Conservation (phyloP, 92 coral and sea anemone genomes). For the Palythoa grandiflora region DNA sequence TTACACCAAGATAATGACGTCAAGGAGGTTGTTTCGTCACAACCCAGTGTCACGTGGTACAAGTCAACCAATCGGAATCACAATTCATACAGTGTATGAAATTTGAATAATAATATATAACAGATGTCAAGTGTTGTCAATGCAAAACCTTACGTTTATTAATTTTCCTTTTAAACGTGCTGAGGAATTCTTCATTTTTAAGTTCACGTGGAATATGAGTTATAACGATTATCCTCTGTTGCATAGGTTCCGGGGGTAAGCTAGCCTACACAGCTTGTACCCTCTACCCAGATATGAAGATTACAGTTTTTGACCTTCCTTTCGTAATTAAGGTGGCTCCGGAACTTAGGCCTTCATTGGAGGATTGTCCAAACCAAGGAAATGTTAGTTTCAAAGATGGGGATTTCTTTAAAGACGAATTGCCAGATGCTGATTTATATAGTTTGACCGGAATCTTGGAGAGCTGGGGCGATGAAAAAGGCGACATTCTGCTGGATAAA, state of each 20-base stretch:
- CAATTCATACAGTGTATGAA: too few relatives aligned
- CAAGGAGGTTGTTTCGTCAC: too few relatives aligned
- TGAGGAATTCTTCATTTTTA: too few relatives aligned
- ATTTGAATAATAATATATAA: too few relatives aligned
- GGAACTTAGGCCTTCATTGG: conserved; percentile 62
- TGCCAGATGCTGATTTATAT: conserved; percentile 83
- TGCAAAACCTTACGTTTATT: too few relatives aligned
- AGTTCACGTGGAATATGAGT: too few relatives aligned
- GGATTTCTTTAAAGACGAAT: conserved; percentile 70
- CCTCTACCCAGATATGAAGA: conserved; percentile 82
- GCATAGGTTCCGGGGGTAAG: not conserved
- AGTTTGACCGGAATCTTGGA: conserved; percentile 65
- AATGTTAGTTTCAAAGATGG: conserved; percentile 75
- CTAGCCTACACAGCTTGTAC: conserved; percentile 72
- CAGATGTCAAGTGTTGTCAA: too few relatives aligned
- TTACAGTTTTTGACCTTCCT: conserved; percentile 80
- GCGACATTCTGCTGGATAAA: conserved; percentile 62
- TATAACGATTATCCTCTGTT: not conserved
- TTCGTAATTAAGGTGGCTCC: conserved; percentile 69
- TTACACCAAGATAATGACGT: too few relatives aligned
- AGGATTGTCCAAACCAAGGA: conserved; percentile 74
- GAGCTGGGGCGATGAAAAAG: conserved; percentile 75
- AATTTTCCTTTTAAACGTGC: too few relatives aligned
- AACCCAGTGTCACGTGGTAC: too few relatives aligned
- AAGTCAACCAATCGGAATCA: too few relatives aligned